Conservation (phyloP, 2,113 vertebrate species). For the Eurystomus gularis region DNA sequence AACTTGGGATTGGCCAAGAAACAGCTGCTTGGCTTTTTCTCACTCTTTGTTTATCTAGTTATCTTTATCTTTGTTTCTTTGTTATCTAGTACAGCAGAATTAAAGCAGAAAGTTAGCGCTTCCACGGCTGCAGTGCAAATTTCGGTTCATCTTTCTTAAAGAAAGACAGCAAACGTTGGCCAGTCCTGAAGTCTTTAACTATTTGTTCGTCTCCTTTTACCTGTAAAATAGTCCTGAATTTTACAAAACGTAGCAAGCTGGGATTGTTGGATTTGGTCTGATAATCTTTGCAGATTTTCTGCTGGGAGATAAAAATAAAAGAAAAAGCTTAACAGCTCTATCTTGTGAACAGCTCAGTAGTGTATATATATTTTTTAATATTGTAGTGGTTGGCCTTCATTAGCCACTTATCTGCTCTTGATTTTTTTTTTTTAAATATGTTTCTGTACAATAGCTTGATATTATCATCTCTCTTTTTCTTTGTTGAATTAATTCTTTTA, state of each 20-base stretch:
- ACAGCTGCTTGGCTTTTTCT: not conserved
- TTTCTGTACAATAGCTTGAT: not conserved
- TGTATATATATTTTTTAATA: not conserved
- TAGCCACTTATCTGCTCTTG: not conserved
- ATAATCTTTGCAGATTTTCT: constrained; percentile 10
- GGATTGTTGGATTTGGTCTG: not conserved
- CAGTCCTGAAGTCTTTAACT: not conserved
- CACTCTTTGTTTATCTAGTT: too few species aligned
- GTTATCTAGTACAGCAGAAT: constrained; percentile 26
- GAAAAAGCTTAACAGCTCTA: not conserved
- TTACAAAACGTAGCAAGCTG: not conserved
- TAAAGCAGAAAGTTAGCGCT: constrained; percentile 39
- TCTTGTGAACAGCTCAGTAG: not conserved
- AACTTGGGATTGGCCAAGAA: constrained; percentile 17
- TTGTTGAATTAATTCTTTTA: not conserved
- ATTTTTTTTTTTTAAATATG: not conserved
- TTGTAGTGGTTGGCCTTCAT: not conserved
- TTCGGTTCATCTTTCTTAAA: constrained; percentile 2
- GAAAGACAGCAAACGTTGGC: not conserved
- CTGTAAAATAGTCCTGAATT: constrained; percentile 12
- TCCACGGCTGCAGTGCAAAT: constrained; percentile 21
- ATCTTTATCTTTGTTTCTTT: constrained; percentile 6
- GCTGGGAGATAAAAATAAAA: not conserved
- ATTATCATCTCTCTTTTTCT: not conserved
- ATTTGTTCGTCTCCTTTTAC: constrained; percentile 9